Evolutionary conservation across 2,888 invertebrate genomes (phyloP).

Genomic region (Tortrix viridana): DNA sequence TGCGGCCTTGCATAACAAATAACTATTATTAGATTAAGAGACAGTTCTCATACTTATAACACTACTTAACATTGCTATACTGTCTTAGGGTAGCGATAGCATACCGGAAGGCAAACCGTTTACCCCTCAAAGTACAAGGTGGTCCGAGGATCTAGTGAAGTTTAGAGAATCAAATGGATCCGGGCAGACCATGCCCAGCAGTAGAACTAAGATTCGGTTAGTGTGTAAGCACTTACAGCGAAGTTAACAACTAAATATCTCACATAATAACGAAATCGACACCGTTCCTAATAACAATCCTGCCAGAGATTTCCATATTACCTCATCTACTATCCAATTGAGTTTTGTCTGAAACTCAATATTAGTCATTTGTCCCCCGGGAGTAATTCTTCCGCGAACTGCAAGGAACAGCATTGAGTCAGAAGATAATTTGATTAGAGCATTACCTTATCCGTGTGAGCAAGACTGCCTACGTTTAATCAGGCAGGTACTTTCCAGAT

Average conservation of each 20-base stretch:
- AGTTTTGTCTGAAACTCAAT: conserved; percentile 57
- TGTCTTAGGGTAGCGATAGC: too few species aligned
- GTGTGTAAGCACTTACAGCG: background rate
- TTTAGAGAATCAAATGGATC: too few species aligned
- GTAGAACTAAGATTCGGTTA: too few species aligned
- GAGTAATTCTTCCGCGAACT: conserved; percentile 65
- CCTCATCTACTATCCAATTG: conserved; percentile 38
- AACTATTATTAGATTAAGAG: too few species aligned
- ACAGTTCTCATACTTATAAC: too few species aligned
- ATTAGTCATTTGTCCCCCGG: conserved; percentile 39
- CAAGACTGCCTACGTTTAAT: conserved; percentile 23
- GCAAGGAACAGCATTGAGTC: conserved; percentile 62
- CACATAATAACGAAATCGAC: background rate
- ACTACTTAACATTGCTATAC: too few species aligned
- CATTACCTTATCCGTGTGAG: conserved; percentile 21
- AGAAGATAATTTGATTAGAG: conserved; percentile 42
- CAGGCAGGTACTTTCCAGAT: background rate
- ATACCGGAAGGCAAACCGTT: too few species aligned
- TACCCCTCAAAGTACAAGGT: too few species aligned
- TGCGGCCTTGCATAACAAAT: too few species aligned
- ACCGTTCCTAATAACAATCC: conserved; percentile 12
- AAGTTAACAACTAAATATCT: background rate
- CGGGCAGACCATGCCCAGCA: too few species aligned
- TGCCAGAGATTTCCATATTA: conserved; percentile 44
- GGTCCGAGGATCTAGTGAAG: too few species aligned